These are phyloP conservation scores for Agrotis exclamationis DNA, from an alignment of 2,888 invertebrate species.

Conservation along the genomic window DNA sequence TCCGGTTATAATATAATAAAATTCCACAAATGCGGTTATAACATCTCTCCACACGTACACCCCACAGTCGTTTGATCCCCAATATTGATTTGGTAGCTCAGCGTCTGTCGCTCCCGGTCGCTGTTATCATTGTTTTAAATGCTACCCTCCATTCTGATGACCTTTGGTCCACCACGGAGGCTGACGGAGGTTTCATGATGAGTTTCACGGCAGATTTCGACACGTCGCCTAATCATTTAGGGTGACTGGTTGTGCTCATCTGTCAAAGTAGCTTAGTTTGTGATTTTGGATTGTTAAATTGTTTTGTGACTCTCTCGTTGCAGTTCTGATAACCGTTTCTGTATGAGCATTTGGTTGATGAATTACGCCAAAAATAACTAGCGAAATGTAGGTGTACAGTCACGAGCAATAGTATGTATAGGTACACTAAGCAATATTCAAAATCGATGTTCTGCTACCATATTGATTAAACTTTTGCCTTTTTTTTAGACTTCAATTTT, in stretches of 20 bases:
- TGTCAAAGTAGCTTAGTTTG: constrained; percentile 13
- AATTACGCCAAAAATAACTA: too few relatives aligned
- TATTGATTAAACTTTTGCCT: too few relatives aligned
- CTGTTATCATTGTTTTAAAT: constrained; percentile 88
- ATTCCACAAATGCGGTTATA: too few relatives aligned
- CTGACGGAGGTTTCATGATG: constrained; percentile 74
- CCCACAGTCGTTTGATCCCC: constrained; percentile 80
- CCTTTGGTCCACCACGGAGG: constrained; percentile 68
- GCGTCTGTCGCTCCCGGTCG: constrained; percentile 65
- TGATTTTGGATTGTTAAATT: constrained; percentile 15
- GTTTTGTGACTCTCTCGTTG: not conserved
- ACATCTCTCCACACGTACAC: constrained; percentile 69
- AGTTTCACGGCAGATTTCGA: constrained; percentile 61
- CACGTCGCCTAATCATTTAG: constrained; percentile 35
- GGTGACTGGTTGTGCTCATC: constrained; percentile 26
- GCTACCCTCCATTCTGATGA: constrained; percentile 66
- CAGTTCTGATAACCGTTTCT: too few relatives aligned
- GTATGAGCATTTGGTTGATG: too few relatives aligned
- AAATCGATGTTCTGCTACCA: too few relatives aligned
- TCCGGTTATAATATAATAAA: too few relatives aligned
- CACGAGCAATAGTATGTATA: too few relatives aligned
- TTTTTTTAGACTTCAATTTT: too few relatives aligned
- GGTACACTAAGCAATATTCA: too few relatives aligned
- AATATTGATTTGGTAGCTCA: constrained; percentile 87
- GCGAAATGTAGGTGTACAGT: too few relatives aligned